Evolutionary conservation across 1,140 invertebrate species (phyloP), one percentile per base, ranked within the genome.

Genomic region (Zaprionus taronus): DNA sequence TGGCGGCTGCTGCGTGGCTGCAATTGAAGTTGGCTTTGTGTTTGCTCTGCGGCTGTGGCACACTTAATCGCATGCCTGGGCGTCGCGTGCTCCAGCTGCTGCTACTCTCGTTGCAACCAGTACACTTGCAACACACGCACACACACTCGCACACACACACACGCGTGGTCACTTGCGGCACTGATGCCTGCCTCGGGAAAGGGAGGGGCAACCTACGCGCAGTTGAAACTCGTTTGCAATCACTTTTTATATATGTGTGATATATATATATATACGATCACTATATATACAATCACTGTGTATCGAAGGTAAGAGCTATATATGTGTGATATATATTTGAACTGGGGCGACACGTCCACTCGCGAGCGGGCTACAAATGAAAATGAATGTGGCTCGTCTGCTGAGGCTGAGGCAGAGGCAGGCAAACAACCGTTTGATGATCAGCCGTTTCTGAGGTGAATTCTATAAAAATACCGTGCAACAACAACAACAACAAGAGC

Each of bases 391-490:
- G 71, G 66, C 82, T 67, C 64, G 47, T 64, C 60, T 34, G 31
- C 31, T 34, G 9, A 9, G 7, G 26, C 26, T 7, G 26, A 28
- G 26, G 26, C 26, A 6, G 26, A 41, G 12, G 47, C 47, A 62
- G 56, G 60, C 62, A 49, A 66, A 70, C 31, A 72, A 53, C 34
- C 68, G 36, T 63, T 75, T 85, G 81, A 79, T 89, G 85, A 89
- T 89, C 85, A 90, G 85, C 79, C 85, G 85, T 81, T 89, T 24
- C 77, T 85, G 85, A 89, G 85, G 85, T 89, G 85, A 89, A 77
- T 82, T 75, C 77, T 83, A 90, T 89, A 89, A 85, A 89, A 90
- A 89, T 84, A 89, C 80, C 84, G 81, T 83, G 66, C 70, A 67
- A 78, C 66, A 83, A 72, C 73, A 75, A 55, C 70, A 78, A 66